Evolutionary conservation across 2,113 vertebrate species (phyloP), one percentile per base, ranked within the genome.

Genomic region (Sorex fumeus): DNA sequence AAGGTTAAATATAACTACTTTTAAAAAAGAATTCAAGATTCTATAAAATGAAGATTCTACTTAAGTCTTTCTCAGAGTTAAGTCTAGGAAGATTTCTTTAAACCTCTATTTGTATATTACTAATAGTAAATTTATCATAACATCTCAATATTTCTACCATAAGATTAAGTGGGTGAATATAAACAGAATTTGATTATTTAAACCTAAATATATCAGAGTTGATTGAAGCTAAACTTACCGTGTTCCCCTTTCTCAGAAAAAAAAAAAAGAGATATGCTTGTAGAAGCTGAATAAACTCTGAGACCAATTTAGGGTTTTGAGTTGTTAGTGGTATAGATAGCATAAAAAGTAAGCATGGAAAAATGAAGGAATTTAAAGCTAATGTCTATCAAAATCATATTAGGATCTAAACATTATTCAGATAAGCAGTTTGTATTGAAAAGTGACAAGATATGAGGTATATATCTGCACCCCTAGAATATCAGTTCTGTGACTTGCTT

Each of bases 151-250:
- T 66, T 28, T 66, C 12, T 28, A 66, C 21, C 64, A 50, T 50
- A 50, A 50, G 47, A 50, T 50, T 50, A 50, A 50, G 47, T 50
- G 47, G 9, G 47, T 50, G 13, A 50, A 50, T 50, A 50, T 45
- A 16, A 76, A n/a, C 18, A 82, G 71, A 82, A 76, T 82, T 71
- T 72, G 45, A 34, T 81, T 6, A 93, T 76, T 88, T 89, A 89
- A 81, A 71, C 1, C 18, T 81, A 45, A n/a, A n/a, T 45, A 47
- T 70, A 47, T 70, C 43, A 86, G 13, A 91, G 19, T 28, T 91
- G 28, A 77, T 10, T 75, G 18, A 53, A 13, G 85, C 9, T 50
- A 70, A 75, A n/a, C 9, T 4, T 1, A 8, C 11, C 32, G 21
- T 62, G 36, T 82, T 28, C 25, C 72, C 18, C 11, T 64, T 91